These are phyloP conservation scores for Tribolium madens DNA, from an alignment of 1,140 invertebrate genomes.

Conservation along the genomic window DNA sequence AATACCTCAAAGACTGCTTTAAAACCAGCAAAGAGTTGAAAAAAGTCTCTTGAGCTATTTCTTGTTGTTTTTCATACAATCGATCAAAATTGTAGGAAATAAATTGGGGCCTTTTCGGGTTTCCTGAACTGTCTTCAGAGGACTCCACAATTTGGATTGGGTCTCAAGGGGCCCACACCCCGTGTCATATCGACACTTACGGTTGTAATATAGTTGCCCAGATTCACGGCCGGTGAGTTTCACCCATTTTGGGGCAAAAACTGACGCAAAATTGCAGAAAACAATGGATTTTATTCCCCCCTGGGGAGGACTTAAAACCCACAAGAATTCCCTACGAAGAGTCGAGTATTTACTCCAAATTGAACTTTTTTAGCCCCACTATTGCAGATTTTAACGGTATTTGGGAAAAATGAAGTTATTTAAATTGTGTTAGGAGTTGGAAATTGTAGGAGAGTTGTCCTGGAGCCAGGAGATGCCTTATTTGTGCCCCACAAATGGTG, in stretches of 20 bases:
- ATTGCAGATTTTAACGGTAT: conserved; percentile 56
- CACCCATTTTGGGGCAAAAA: neutral
- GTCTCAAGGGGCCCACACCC: conserved; percentile 88
- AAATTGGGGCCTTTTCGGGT: conserved; percentile 83
- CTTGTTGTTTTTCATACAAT: neutral
- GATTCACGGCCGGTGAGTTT: conserved; percentile 80
- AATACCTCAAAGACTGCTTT: conserved; percentile 81
- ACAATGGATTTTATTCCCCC: conserved; percentile 93
- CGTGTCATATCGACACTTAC: conserved; percentile 95
- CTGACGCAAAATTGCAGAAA: conserved; percentile 76
- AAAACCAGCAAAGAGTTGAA: conserved; percentile 71
- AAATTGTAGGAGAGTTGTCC: conserved; percentile 71
- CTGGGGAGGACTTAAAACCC: conserved; percentile 79
- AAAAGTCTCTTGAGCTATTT: conserved; percentile 64
- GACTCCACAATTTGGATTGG: conserved; percentile 94
- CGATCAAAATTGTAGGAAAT: conserved; percentile 70
- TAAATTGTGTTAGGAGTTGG: conserved; percentile 63
- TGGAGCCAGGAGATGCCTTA: conserved; percentile 88
- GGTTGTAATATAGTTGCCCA: conserved; percentile 94
- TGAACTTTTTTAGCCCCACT: conserved; percentile 80
- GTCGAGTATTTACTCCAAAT: conserved; percentile 92
- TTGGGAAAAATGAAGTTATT: neutral
- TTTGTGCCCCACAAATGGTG: conserved; percentile 94
- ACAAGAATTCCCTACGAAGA: conserved; percentile 96
- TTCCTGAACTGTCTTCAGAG: conserved; percentile 73